phyloP scores from a whole-genome alignment of 1,140 invertebrate genomes.

The Magallana angulata region DNA sequence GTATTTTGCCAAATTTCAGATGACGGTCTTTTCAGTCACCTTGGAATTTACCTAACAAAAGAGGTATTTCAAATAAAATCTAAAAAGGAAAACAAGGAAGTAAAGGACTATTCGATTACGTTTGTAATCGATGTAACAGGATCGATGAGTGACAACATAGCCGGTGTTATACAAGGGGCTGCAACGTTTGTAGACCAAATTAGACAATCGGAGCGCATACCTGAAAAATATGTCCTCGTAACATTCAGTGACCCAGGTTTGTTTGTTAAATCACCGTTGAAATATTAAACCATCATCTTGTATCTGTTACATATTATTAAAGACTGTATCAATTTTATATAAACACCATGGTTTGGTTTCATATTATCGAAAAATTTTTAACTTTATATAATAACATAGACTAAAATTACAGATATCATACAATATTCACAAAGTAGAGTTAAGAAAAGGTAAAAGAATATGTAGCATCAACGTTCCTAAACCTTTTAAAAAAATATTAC shows the following conservation, averaged over 20 bases:
- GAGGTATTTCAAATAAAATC: conserved; percentile 7
- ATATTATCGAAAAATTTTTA: too few relatives aligned
- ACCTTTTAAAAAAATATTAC: too few relatives aligned
- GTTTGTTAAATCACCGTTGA: background rate
- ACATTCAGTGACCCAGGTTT: conserved; percentile 38
- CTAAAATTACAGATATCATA: too few relatives aligned
- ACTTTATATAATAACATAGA: too few relatives aligned
- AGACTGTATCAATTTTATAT: too few relatives aligned
- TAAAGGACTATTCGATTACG: conserved; percentile 5
- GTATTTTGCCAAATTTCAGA: background rate
- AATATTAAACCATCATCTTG: too few relatives aligned
- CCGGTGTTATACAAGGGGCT: background rate
- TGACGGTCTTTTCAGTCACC: background rate
- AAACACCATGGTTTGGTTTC: too few relatives aligned
- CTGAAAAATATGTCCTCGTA: conserved; percentile 17
- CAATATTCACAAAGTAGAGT: too few relatives aligned
- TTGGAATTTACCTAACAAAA: background rate
- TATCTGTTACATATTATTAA: too few relatives aligned
- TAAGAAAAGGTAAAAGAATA: too few relatives aligned
- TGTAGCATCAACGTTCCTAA: too few relatives aligned
- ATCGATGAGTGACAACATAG: conserved; percentile 20
- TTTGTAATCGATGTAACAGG: conserved; percentile 6
- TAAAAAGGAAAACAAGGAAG: background rate
- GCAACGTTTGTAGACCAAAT: background rate
- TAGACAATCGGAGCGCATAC: background rate